phyloP scores from a whole-genome alignment of 2,797 vertebrate species.

The Urophycis tenuis region DNA sequence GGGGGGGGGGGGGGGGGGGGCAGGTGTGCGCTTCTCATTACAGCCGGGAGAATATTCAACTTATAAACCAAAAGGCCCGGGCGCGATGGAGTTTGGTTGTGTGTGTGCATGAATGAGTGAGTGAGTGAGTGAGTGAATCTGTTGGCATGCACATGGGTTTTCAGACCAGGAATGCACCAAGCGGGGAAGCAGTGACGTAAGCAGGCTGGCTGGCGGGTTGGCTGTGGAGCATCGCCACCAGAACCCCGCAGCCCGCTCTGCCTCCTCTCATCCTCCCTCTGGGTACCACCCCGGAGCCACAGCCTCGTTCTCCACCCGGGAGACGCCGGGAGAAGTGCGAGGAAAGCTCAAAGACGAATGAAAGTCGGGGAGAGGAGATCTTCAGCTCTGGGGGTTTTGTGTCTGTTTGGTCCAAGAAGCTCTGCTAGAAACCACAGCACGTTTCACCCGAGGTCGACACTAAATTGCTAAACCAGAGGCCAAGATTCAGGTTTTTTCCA shows the following conservation, averaged over 20 bases:
- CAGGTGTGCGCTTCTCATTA: conserved; percentile 65
- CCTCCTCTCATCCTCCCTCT: background rate
- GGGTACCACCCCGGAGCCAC: conserved; percentile 12
- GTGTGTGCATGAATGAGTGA: conserved; percentile 5
- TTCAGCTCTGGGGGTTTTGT: background rate
- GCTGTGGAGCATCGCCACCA: background rate
- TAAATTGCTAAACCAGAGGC: background rate
- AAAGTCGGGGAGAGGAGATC: background rate
- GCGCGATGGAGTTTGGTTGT: background rate
- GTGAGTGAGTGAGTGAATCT: conserved; percentile 16
- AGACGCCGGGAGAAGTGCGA: background rate
- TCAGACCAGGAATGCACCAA: conserved; percentile 38
- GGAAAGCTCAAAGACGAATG: background rate
- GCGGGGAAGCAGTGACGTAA: conserved; percentile 32
- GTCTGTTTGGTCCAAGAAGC: background rate
- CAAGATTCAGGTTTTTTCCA: background rate
- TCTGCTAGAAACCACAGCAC: background rate
- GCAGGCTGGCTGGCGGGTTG: background rate
- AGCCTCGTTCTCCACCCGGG: background rate
- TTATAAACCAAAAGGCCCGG: conserved; percentile 49
- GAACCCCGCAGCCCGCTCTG: background rate
- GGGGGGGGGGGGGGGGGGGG: conserved; percentile 22
- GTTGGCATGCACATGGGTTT: conserved; percentile 20
- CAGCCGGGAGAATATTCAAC: conserved; percentile 41
- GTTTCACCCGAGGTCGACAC: background rate